Conservation (phyloP, 2,888 invertebrate species). For the Geophilus truncorum region DNA sequence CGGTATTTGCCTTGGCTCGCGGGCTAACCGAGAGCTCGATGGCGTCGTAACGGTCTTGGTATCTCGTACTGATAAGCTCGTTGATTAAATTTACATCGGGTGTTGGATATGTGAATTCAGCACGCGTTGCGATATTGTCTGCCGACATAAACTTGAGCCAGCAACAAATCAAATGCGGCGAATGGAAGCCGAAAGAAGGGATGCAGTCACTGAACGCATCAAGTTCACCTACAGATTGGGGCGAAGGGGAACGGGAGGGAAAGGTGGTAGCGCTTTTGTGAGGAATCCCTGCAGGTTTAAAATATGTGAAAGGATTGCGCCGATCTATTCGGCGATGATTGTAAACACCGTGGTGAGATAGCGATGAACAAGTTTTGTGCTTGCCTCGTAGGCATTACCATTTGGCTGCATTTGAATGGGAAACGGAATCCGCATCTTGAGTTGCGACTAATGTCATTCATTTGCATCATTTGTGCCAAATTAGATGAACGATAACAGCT, state of each 20-base stretch:
- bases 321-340: not conserved
- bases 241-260: not conserved
- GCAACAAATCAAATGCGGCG: not conserved
- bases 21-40: not conserved
- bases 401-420: not conserved
- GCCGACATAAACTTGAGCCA: not conserved
- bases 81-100: slow-evolving; percentile 12
- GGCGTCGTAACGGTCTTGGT: not conserved
- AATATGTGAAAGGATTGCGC: slow-evolving; percentile 8
- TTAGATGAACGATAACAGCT: slow-evolving; percentile 12
- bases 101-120: not conserved
- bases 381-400: not conserved
- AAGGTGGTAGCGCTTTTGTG: not conserved
- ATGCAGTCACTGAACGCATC: not conserved
- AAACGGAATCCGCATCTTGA: slow-evolving; percentile 16
- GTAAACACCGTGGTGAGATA: not conserved
- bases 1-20: not conserved
- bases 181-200: not conserved
- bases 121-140: slow-evolving; percentile 7
- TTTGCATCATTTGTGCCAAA: slow-evolving; percentile 15
- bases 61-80: not conserved
- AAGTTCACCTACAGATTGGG: not conserved
- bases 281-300: not conserved
- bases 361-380: not conserved
- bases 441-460: slow-evolving; percentile 16